These are phyloP conservation scores for Psephotus haematonotus DNA, from an alignment of 2,113 vertebrate genomes.

Conservation along the genomic window DNA sequence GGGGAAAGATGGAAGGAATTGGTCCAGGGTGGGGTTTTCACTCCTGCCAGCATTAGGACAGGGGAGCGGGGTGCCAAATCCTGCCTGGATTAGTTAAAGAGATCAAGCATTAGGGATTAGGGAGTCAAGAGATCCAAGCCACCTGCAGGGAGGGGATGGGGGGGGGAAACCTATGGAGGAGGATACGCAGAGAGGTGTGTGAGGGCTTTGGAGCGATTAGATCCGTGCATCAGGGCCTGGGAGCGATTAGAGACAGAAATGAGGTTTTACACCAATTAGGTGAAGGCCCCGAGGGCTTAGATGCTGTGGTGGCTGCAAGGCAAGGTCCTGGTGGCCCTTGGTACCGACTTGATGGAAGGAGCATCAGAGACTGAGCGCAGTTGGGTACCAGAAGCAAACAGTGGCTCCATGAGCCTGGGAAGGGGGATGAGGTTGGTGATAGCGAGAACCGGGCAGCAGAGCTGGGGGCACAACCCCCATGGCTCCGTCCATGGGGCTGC, in stretches of 20 bases:
- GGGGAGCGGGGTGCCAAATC: neutral
- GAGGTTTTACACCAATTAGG: slow-evolving; percentile 58
- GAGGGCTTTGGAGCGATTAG: slow-evolving; percentile 15
- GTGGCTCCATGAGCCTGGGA: slow-evolving; percentile 20
- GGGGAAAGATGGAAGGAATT: neutral
- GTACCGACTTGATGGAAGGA: slow-evolving; percentile 28
- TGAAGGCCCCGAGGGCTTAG: neutral
- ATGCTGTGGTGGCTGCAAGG: neutral
- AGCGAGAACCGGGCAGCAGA: neutral
- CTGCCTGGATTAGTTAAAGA: neutral
- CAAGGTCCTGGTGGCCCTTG: neutral
- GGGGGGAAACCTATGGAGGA: neutral
- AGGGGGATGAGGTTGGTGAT: neutral
- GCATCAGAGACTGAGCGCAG: neutral
- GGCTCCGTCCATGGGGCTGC: neutral
- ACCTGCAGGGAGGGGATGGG: neutral
- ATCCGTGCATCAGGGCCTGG: slow-evolving; percentile 14
- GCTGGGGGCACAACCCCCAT: neutral
- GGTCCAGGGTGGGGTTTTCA: fast-evolving
- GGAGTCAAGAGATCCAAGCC: neutral
- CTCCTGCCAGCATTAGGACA: neutral
- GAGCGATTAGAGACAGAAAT: slow-evolving; percentile 43
- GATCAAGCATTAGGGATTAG: slow-evolving; percentile 13
- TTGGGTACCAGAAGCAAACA: slow-evolving; percentile 51
- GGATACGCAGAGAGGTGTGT: neutral